Evolutionary conservation across 2,888 invertebrate genomes (phyloP).

Genomic region (Stratiomys singularior): DNA sequence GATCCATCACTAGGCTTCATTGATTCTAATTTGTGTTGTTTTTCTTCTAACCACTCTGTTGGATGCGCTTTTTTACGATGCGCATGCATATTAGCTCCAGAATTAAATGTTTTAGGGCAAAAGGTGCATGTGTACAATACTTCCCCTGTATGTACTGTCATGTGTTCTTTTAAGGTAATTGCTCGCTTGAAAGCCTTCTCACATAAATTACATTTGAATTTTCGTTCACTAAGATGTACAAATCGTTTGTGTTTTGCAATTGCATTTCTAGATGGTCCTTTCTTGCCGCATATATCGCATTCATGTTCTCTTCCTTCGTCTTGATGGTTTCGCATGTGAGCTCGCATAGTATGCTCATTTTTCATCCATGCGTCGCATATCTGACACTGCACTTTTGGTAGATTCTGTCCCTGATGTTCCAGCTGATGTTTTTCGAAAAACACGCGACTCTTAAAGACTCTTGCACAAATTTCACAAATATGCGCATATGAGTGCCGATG

Average conservation of each 20-base stretch:
- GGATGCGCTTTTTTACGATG: constrained; percentile 55
- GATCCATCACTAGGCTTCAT: constrained; percentile 13
- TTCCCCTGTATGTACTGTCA: constrained; percentile 55
- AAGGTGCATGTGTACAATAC: constrained; percentile 54
- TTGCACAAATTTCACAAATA: constrained; percentile 55
- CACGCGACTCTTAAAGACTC: constrained; percentile 53
- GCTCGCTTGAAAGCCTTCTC: constrained; percentile 55
- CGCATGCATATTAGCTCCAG: constrained; percentile 55
- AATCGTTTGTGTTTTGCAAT: constrained; percentile 55
- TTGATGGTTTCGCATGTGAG: constrained; percentile 53
- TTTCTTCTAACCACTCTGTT: constrained; percentile 54
- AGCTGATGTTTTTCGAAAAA: constrained; percentile 55
- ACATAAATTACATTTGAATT: constrained; percentile 54
- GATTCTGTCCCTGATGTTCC: constrained; percentile 53
- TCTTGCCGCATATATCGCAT: constrained; percentile 55
- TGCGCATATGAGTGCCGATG: constrained; percentile 54
- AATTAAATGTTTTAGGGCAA: constrained; percentile 56
- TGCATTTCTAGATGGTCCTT: constrained; percentile 54
- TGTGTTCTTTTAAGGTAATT: constrained; percentile 55
- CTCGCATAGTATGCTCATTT: constrained; percentile 54
- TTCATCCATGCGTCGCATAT: constrained; percentile 55
- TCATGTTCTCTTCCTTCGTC: constrained; percentile 49
- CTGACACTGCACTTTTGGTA: constrained; percentile 54
- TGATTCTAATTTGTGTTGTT: constrained; percentile 41
- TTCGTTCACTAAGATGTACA: constrained; percentile 54